A percentile compares a stretch with the other conserved stretches of the same genome.
Evolutionary conservation across 2,797 vertebrate genomes (phyloP).

Genomic region (Melanotaenia trifasciata): DNA sequence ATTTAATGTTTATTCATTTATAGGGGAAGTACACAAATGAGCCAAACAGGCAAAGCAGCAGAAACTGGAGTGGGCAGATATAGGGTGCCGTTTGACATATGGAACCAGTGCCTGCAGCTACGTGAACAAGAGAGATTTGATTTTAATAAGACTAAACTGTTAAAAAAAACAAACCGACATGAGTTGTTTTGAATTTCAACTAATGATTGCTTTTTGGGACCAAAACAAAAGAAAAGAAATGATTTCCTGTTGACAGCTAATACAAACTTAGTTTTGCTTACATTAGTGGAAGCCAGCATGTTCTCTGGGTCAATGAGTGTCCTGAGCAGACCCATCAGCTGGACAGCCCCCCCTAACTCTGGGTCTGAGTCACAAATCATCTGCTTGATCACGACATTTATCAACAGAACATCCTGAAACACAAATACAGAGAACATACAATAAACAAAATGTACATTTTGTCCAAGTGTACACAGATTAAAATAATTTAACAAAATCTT

Average conservation of each 20-base stretch:
- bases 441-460: neutral
- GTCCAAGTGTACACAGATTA: neutral
- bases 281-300: conserved; percentile 97
- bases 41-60: neutral
- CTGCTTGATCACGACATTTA: conserved; percentile 99
- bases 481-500: neutral
- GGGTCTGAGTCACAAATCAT: conserved; percentile 99
- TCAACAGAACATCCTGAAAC: conserved; percentile 94
- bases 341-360: conserved; percentile 96
- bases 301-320: conserved; percentile 99
- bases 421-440: conserved; percentile 9
- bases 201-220: too few relatives aligned
- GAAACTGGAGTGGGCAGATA: neutral
- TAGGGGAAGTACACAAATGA: neutral
- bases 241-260: neutral
- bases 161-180: neutral
- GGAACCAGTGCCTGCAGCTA: neutral
- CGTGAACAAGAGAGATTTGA: neutral
- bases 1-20: neutral
- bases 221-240: neutral
- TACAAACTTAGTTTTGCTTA: conserved; percentile 76
- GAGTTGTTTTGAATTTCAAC: neutral
- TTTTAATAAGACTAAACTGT: neutral
- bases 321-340: conserved; percentile 96
- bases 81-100: neutral